Evolutionary conservation across 2,113 vertebrate genomes (phyloP).

Genomic region (Pterocles orientalis): DNA sequence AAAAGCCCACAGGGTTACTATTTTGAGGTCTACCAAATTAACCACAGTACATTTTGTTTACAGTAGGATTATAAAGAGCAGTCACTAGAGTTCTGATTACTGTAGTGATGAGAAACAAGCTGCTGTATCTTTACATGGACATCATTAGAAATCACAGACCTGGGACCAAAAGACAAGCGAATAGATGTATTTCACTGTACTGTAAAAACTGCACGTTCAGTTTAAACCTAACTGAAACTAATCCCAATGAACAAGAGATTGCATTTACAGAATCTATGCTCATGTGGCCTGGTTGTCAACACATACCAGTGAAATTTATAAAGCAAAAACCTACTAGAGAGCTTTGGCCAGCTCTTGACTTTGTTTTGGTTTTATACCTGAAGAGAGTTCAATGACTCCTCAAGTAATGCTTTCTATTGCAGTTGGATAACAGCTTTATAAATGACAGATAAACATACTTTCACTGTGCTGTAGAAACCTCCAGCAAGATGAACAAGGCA

Average conservation of each 20-base stretch:
- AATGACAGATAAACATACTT: not conserved
- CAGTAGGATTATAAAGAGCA: not conserved
- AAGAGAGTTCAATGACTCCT: not conserved
- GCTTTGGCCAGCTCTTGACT: not conserved
- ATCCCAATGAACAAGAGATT: not conserved
- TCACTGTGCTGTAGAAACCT: not conserved
- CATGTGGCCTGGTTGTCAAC: not conserved
- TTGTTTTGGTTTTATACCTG: not conserved
- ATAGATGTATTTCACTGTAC: not conserved
- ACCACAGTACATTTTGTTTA: not conserved
- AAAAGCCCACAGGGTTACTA: constrained; percentile 25
- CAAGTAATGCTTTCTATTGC: not conserved
- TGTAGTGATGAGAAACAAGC: not conserved
- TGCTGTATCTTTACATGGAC: not conserved
- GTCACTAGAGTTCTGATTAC: not conserved
- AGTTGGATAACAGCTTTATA: not conserved
- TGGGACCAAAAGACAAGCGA: not conserved
- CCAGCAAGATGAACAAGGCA: not conserved
- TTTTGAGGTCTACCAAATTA: constrained; percentile 30
- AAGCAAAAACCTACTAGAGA: not conserved
- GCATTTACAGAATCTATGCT: not conserved
- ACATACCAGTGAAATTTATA: not conserved
- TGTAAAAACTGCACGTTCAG: not conserved
- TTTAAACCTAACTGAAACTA: not conserved
- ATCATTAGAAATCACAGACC: not conserved